Base-by-base conservation (phyloP, 2,888 invertebrate species). In the Exocentrus adspersus region DNA sequence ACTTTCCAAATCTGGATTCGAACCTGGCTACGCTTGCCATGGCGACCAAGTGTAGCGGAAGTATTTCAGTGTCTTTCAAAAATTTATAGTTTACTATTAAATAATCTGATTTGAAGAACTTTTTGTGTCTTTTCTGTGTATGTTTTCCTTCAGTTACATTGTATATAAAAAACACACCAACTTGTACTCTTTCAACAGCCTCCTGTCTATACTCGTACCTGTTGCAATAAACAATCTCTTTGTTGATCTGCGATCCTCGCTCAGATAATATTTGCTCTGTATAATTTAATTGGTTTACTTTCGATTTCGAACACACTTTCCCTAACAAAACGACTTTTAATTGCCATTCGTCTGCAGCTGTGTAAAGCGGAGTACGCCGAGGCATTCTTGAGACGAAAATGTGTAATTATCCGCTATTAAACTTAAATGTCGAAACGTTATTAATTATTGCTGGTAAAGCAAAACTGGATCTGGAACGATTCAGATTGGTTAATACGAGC, bases 251-350 rank as follows among this genome's bases (percentile, higher is more conserved):
- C 32, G 30, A 57, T 57, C 14, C 19, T 17, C 17, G 28, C 28
- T 57, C 30, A 57, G 56, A 57, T 57, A 57, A 57, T 42, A 43
- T 43, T 43, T 45, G 16, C 17, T 28, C 30, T 28, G 45, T 43
- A 30, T 52, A 52, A 45, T 30, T 32, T 58, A 48, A 48, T 48
- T 58, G 21, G 48, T 19, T 28, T 21, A 58, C 58, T 58, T 58
- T 58, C 58, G 48, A 6, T 58, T 58, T 58, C 48, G 9, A 30
- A 32, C n/a, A 17, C 24, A 21, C 21, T 58, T 48, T 43, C 48
- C 37, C 10, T 41, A 16, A 7, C 9, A 57, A 32, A 46, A 17
- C 24, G 37, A 52, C 20, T 52, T 52, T 52, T 52, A 37, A 52
- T 52, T 48, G 28, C 24, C 32, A 32, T 41, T 37, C 10, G 37